Base-by-base conservation (phyloP, 2,888 invertebrate genomes). In the Caenorhabditis plicata region DNA sequence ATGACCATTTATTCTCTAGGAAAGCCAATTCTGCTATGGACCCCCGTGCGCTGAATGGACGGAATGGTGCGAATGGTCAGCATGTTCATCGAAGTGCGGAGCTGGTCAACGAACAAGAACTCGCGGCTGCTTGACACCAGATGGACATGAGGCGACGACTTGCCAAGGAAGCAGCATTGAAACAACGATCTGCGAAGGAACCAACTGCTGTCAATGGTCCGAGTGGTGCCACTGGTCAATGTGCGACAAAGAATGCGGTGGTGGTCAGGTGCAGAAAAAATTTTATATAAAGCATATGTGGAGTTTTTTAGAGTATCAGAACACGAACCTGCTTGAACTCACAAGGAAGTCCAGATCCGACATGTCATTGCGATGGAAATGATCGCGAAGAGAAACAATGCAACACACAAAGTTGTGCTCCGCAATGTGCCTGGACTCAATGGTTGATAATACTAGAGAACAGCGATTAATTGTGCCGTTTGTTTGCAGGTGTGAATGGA, bases 221-320 rank as follows among this genome's bases (percentile, higher is more conserved):
- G 74, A 72, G 25, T 75, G 75, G 75, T 73, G 73, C 41, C 65
- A 60, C 26, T 75, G 73, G 73, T 67, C 68, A 4, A 71, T 68
- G 57, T 75, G 75, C 38, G 75, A 75, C 49, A 64, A 67, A 50
- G 72, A 67, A 33, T 75, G 75, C 42, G 75, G 75, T 11, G 69
- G 70, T 20, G 75, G 75, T 57, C 53, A 63, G 52, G 60, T 61
- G 29, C 33, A 9, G 23, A 17, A 15, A 22, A 11, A 13, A 15
- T 22, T n/a, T 3, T 15, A 36, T 7, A 17, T n/a, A 8, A 13
- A 29, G 22, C 27, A 2, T 19, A 41, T 15, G 8, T 17, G 31
- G 13, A 27, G 29, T 17, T 36, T 43, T 56, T 49, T 22, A 60
- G 50, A 52, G 55, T 17, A 54, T 68, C 29, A 50, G 75, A 11